Evolutionary conservation across 92 coral and sea anemone genomes (phyloP).

Genomic region (Virgularia gustaviana): DNA sequence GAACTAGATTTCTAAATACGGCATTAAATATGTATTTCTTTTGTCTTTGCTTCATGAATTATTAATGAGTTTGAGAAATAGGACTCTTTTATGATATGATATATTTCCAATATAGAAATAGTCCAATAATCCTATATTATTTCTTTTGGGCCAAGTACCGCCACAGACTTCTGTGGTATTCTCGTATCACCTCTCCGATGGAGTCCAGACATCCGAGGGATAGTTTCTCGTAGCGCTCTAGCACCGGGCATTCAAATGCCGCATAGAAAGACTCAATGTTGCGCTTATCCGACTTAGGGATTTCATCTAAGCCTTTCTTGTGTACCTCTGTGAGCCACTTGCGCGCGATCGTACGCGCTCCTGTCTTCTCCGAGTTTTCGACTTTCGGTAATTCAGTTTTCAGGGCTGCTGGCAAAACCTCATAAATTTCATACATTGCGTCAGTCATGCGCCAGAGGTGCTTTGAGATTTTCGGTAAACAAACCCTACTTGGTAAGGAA

Average conservation of each 20-base stretch:
- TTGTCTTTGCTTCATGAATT: too few species aligned
- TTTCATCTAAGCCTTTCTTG: background rate
- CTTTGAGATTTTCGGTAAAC: conserved; percentile 71
- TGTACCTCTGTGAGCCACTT: background rate
- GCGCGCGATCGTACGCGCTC: background rate
- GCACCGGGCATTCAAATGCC: background rate
- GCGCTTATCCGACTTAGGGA: background rate
- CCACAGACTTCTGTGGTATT: conserved; percentile 13
- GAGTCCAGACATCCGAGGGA: background rate
- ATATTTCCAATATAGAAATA: background rate
- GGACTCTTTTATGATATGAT: too few species aligned
- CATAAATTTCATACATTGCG: conserved; percentile 48
- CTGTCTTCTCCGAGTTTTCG: background rate
- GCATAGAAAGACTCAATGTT: background rate
- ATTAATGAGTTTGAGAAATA: too few species aligned
- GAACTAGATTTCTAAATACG: too few species aligned
- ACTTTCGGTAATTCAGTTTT: background rate
- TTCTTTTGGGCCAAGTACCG: background rate
- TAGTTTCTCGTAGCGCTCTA: background rate
- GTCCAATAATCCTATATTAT: background rate
- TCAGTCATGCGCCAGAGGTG: conserved; percentile 58
- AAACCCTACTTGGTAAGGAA: conserved; percentile 12
- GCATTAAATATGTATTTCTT: too few species aligned
- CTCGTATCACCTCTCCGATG: background rate
- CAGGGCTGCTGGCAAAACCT: background rate